Base-by-base conservation (phyloP, 2,888 invertebrate genomes). In the Mycalesis mineus region DNA sequence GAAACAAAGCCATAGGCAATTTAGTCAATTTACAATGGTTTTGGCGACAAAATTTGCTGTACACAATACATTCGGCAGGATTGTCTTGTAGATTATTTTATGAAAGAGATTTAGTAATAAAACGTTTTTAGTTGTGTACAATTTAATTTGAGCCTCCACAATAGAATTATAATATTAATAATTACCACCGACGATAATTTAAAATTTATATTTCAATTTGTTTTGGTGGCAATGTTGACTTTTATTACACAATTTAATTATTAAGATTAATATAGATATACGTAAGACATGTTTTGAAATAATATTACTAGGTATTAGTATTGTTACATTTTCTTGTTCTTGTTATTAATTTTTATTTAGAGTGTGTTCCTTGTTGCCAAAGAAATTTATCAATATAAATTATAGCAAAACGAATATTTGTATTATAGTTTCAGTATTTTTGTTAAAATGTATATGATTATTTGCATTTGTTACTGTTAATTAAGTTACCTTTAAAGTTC, bases 321-420 rank as follows among this genome's bases (percentile, higher is more conserved):
- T 88, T 88, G 88, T 88, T 88, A 85, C 74, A 79, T 80, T 82
- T 80, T 85, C 80, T 87, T 86, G 83, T 88, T 88, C 82, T 87
- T 84, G 84, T 80, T 80, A 74, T 83, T 80, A 79, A 80, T 84
- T 78, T 83, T 82, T 82, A 75, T 80, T 82, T 83, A 82, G 76
- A 77, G 87, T 80, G 85, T 87, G 88, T 88, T 88, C 84, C 88
- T 87, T 84, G 88, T 89, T 89, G 87, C 88, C 88, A 88, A 89
- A 88, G 88, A 88, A 82, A 75, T 80, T 72, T 78, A 78, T 77
- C 71, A 72, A 74, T 58, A 57, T 62, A 63, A 63, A 62, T 62
- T 73, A 73, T 69, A 68, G 62, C 65, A 68, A 70, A 73, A 78
- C 69, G 71, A 72, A 70, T 69, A 72, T 68, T 70, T 73, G 78